These are phyloP conservation scores for Hypsibius dujardini DNA, from an alignment of 1,140 invertebrate species.

Conservation along the genomic window DNA sequence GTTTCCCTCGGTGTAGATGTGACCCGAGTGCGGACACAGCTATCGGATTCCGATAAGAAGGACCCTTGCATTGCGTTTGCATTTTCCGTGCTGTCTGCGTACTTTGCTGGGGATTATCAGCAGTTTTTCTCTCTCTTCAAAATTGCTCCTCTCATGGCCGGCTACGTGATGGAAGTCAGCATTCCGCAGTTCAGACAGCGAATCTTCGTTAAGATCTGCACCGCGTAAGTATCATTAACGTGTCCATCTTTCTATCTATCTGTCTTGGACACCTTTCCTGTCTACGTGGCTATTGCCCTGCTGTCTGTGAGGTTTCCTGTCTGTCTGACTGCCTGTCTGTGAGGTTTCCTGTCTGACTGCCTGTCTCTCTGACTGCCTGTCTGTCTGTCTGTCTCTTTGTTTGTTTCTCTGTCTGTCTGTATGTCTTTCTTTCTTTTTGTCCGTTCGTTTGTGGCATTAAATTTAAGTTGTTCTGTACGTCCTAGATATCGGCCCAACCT, in stretches of 20 bases:
- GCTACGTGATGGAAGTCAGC: slow-evolving; percentile 78
- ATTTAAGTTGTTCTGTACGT: neutral
- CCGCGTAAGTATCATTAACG: slow-evolving; percentile 34
- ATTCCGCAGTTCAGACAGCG: slow-evolving; percentile 76
- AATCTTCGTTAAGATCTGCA: slow-evolving; percentile 86
- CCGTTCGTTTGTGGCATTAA: slow-evolving; percentile 18
- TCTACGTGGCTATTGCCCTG: too few relatives aligned
- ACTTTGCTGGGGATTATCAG: slow-evolving; percentile 74
- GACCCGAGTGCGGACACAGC: slow-evolving; percentile 62
- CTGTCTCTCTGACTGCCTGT: too few relatives aligned
- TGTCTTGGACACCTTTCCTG: too few relatives aligned
- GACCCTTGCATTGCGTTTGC: slow-evolving; percentile 71
- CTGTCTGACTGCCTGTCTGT: too few relatives aligned
- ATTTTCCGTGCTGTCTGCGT: slow-evolving; percentile 64
- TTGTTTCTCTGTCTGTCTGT: too few relatives aligned
- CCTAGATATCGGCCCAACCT: slow-evolving; percentile 10
- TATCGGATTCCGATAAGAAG: slow-evolving; percentile 55
- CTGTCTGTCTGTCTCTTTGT: too few relatives aligned
- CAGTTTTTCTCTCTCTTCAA: slow-evolving; percentile 76
- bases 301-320: too few relatives aligned
- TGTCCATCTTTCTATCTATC: too few relatives aligned
- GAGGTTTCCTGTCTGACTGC: too few relatives aligned
- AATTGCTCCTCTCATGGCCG: slow-evolving; percentile 75
- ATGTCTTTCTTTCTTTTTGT: too few relatives aligned
- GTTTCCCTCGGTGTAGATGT: too few relatives aligned